A percentile compares a stretch with the other conserved stretches of the same genome.
phyloP scores from a whole-genome alignment of 2,797 vertebrate genomes.

The Denticeps clupeoides region DNA sequence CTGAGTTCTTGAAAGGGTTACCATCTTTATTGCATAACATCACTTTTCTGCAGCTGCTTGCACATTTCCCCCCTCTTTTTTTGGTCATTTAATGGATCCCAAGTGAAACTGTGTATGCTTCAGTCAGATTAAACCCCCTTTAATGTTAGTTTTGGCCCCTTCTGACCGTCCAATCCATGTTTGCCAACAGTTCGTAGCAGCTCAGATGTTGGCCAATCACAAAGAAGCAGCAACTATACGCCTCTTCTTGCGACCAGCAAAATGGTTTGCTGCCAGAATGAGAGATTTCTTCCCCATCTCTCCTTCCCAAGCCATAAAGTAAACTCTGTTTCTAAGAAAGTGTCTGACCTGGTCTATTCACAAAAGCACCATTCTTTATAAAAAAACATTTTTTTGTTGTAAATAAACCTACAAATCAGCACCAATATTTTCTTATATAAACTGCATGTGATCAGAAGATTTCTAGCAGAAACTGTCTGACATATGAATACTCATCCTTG shows the following conservation, averaged over 20 bases:
- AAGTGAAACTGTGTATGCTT: neutral
- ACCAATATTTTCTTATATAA: no score
- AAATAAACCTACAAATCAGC: no score
- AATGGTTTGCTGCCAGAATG: neutral
- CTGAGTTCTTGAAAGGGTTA: neutral
- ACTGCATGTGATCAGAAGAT: no score
- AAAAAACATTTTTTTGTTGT: no score
- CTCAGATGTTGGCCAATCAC: constrained; percentile 43
- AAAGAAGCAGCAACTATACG: constrained; percentile 26
- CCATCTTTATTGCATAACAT: neutral
- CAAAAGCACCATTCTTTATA: no score
- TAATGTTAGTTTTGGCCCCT: no score
- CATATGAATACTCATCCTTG: no score
- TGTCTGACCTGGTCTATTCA: no score
- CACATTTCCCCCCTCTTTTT: neutral
- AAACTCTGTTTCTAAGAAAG: no score
- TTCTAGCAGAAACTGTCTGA: no score
- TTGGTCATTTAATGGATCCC: constrained; percentile 5
- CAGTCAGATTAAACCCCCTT: no score
- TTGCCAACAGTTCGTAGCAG: constrained; percentile 25
- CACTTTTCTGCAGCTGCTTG: constrained; percentile 8
- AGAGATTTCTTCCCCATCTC: constrained; percentile 10
- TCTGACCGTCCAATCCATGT: no score
- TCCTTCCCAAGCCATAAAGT: neutral
- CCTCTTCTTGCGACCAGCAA: constrained; percentile 28